These are phyloP conservation scores for Scaeva pyrastri DNA, from an alignment of 2,888 invertebrate species.

Conservation along the genomic window DNA sequence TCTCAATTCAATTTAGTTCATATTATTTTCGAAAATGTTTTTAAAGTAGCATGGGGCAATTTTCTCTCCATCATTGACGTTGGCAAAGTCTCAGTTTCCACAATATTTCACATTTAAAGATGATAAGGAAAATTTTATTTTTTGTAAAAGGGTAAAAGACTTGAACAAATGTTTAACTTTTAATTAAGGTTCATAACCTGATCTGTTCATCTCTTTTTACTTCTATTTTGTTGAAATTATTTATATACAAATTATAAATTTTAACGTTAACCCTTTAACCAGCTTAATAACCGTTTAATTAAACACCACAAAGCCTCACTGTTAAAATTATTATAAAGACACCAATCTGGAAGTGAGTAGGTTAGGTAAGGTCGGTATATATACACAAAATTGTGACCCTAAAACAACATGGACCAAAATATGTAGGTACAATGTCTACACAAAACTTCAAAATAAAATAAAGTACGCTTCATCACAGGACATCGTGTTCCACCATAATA, in stretches of 20 bases:
- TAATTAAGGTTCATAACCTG: too few species aligned
- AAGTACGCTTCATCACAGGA: slow-evolving; percentile 35
- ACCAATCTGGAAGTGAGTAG: slow-evolving; percentile 55
- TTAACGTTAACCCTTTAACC: background rate
- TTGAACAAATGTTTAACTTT: too few species aligned
- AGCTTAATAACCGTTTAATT: slow-evolving; percentile 17
- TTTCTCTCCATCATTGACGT: too few species aligned
- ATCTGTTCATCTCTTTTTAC: too few species aligned
- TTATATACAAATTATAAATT: background rate
- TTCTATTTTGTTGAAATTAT: too few species aligned
- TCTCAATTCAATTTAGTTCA: too few species aligned
- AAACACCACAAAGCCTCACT: slow-evolving; percentile 41
- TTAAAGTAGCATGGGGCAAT: too few species aligned
- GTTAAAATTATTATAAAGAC: slow-evolving; percentile 65
- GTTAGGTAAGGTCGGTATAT: slow-evolving; percentile 24
- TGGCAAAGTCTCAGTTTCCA: too few species aligned
- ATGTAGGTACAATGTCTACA: slow-evolving; percentile 41
- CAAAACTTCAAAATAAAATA: slow-evolving; percentile 65
- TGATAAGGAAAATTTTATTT: too few species aligned
- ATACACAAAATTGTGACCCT: slow-evolving; percentile 23
- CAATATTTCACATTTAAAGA: too few species aligned
- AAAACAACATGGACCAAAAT: slow-evolving; percentile 32
- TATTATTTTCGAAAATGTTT: too few species aligned
- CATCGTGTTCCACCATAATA: background rate
- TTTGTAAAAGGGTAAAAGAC: too few species aligned